phyloP scores from a whole-genome alignment of 2,888 invertebrate species.

The Julus scandinavius region DNA sequence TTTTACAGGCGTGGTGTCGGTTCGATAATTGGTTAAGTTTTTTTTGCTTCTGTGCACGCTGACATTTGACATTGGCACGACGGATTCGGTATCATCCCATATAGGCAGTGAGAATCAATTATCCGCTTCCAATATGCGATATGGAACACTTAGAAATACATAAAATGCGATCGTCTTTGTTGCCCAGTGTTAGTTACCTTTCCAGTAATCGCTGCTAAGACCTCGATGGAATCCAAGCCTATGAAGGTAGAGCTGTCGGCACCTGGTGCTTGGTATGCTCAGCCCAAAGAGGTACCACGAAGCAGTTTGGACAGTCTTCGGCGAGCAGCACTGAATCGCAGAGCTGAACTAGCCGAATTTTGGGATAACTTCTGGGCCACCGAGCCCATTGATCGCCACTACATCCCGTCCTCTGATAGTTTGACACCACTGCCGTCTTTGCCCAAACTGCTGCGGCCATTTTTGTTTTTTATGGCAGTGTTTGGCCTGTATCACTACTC shows the following conservation, averaged over 20 bases:
- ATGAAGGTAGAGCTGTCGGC: neutral
- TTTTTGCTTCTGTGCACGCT: neutral
- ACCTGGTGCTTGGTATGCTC: neutral
- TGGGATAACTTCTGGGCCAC: slow-evolving; percentile 8
- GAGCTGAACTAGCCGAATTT: neutral
- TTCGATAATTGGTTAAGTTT: neutral
- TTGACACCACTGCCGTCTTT: neutral
- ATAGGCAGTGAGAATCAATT: neutral
- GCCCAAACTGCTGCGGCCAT: slow-evolving; percentile 37
- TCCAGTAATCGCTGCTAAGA: neutral
- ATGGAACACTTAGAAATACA: neutral
- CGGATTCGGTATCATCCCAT: neutral
- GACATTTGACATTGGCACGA: slow-evolving; percentile 11
- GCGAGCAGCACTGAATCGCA: neutral
- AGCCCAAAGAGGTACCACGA: neutral
- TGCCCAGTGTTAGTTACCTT: neutral
- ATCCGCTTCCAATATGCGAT: neutral
- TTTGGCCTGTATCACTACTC: slow-evolving; percentile 48
- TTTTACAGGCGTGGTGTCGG: neutral
- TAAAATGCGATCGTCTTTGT: neutral
- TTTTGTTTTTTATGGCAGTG: neutral
- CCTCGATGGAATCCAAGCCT: neutral
- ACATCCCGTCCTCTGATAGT: neutral
- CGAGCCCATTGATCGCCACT: neutral
- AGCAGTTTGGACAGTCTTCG: neutral